Evolutionary conservation across 2,113 vertebrate genomes (phyloP).

Genomic region (Elaphurus davidianus): DNA sequence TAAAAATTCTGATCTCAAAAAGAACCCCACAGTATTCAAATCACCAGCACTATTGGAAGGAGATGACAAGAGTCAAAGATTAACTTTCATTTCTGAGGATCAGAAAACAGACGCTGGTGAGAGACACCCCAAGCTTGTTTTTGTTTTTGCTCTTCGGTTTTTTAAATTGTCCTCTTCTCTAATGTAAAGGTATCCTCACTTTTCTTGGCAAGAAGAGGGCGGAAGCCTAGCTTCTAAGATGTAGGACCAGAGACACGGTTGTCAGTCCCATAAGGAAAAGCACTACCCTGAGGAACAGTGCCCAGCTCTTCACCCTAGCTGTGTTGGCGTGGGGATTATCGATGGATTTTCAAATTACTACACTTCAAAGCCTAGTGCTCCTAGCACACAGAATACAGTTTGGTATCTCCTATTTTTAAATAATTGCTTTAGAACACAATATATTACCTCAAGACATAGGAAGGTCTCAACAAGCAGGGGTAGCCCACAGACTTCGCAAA

Average conservation of each 20-base stretch:
- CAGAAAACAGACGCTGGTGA: constrained; percentile 29
- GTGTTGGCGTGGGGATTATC: not conserved
- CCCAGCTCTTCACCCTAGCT: not conserved
- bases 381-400: not conserved
- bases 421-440: constrained; percentile 3
- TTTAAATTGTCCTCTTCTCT: constrained; percentile 23
- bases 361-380: not conserved
- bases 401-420: not conserved
- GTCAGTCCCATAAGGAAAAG: not conserved
- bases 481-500: constrained; percentile 91
- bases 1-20: constrained; percentile 64
- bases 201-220: not conserved
- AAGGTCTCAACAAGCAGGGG: constrained; percentile 94
- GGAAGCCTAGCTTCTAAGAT: not conserved
- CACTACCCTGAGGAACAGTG: not conserved
- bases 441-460: constrained; percentile 93
- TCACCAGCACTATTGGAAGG: constrained; percentile 32
- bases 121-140: not conserved
- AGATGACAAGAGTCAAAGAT: not conserved
- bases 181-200: constrained; percentile 40
- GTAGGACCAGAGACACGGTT: not conserved
- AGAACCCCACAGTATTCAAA: constrained; percentile 40
- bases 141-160: not conserved
- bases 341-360: not conserved
- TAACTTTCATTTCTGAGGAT: not conserved